Evolutionary conservation across 2,797 vertebrate genomes (phyloP), one percentile per base, ranked within the genome.

Genomic region (Eurystomus glaucurus): DNA sequence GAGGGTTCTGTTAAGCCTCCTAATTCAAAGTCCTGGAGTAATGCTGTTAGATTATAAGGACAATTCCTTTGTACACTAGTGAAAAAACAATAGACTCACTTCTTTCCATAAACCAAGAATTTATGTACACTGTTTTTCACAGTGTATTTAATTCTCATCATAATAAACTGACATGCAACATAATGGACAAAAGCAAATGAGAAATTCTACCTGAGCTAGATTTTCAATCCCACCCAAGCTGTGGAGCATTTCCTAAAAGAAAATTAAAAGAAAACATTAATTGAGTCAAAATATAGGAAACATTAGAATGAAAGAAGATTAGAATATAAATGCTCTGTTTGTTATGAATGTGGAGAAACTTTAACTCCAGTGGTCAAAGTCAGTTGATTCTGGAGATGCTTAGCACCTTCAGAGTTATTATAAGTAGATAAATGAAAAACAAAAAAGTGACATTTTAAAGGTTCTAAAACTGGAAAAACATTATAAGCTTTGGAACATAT

Each of bases 201-300:
- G 33, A 14, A 93, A 78, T 33, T 95, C 98, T 99, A 99, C 99
- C 99, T 97, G 98, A 95, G 98, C 97, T 9, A 99, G 98, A 71
- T 97, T 98, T 96, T 91, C 91, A 77, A 99, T 97, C 45, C 99
- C 99, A 81, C 98, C 97, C 48, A 99, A 98, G 68, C 97, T 97
- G 97, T 98, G 97, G 58, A 99, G 97, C 28, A 98, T 95, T 97
- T 98, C 99, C 99, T 99, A 94, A 71, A 97, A 85, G 69, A 95
- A 95, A 80, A 86, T 69, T 13, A 43, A 43, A 43, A 11, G 37
- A 61, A 52, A 14, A 17, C 14, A 11, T 51, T 18, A 23, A 52
- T 2, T 11, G 3, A n/a, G 6, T 50, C 29, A 81, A 71, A 85
- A 85, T 25, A 43, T 14, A 65, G 62, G 79, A 70, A 60, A 31